Conservation (phyloP, 2,797 vertebrate species). For the Acomys russatus region DNA sequence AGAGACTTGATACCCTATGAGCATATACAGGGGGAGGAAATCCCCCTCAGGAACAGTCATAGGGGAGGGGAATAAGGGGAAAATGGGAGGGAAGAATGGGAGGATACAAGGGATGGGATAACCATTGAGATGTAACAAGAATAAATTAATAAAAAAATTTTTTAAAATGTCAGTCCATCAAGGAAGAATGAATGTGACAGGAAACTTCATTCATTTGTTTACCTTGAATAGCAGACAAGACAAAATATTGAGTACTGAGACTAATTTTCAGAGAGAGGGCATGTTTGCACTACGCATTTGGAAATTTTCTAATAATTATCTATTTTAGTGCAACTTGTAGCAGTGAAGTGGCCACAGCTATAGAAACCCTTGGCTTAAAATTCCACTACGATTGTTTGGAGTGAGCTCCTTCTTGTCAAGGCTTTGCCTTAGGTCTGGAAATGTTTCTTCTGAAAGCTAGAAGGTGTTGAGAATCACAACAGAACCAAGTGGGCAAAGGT, state of each 20-base stretch:
- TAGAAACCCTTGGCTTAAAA: constrained; percentile 84
- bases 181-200: constrained; percentile 65
- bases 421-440: constrained; percentile 85
- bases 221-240: constrained; percentile 56
- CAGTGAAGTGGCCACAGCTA: constrained; percentile 81
- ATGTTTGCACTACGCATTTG: constrained; percentile 78
- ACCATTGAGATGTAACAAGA: too few species aligned
- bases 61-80: too few species aligned
- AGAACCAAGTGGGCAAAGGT: constrained; percentile 61
- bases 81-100: too few species aligned
- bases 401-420: constrained; percentile 70
- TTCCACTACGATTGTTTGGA: constrained; percentile 84
- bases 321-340: constrained; percentile 82
- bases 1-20: too few species aligned
- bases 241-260: constrained; percentile 59
- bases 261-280: constrained; percentile 69
- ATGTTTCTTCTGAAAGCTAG: constrained; percentile 77
- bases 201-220: constrained; percentile 64
- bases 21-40: too few species aligned
- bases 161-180: constrained; percentile 54
- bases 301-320: constrained; percentile 82
- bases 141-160: too few species aligned
- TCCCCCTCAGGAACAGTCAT: too few species aligned
- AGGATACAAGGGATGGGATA: too few species aligned
- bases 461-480: constrained; percentile 82